Percentiles rank a stretch among this genome's conserved stretches.
Conservation (phyloP, 2,797 vertebrate genomes). For the Phoeniculus purpureus region DNA sequence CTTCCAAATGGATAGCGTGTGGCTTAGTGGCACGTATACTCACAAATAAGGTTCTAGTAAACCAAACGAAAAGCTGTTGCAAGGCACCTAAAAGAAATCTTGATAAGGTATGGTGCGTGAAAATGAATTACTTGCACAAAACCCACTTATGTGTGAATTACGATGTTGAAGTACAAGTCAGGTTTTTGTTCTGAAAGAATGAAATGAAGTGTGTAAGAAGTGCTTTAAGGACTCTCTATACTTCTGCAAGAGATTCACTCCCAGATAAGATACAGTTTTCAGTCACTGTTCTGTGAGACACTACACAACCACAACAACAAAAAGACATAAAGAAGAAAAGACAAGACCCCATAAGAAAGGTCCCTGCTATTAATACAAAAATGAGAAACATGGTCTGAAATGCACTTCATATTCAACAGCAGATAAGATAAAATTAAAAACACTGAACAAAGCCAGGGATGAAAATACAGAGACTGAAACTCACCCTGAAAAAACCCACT, state of each 20-base stretch:
- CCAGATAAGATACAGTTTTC: neutral
- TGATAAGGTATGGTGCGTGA: neutral
- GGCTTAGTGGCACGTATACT: neutral
- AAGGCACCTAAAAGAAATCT: neutral
- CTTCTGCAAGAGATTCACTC: neutral
- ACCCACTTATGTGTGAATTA: neutral
- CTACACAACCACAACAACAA: neutral
- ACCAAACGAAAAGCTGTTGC: neutral
- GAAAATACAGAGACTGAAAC: constrained; percentile 12
- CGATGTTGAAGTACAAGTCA: neutral
- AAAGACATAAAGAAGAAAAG: neutral
- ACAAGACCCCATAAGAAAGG: neutral
- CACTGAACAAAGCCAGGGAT: neutral
- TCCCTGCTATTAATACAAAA: neutral
- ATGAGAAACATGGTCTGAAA: neutral
- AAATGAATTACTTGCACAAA: neutral
- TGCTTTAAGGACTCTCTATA: neutral
- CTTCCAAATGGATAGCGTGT: neutral
- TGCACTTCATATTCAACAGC: neutral
- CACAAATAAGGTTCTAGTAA: neutral
- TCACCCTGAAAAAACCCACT: neutral
- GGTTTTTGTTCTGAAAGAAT: neutral
- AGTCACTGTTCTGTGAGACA: neutral
- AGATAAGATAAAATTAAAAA: neutral
- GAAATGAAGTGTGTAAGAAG: neutral